Evolutionary conservation across 2,888 invertebrate genomes (phyloP).

Genomic region (Acleris cristana): DNA sequence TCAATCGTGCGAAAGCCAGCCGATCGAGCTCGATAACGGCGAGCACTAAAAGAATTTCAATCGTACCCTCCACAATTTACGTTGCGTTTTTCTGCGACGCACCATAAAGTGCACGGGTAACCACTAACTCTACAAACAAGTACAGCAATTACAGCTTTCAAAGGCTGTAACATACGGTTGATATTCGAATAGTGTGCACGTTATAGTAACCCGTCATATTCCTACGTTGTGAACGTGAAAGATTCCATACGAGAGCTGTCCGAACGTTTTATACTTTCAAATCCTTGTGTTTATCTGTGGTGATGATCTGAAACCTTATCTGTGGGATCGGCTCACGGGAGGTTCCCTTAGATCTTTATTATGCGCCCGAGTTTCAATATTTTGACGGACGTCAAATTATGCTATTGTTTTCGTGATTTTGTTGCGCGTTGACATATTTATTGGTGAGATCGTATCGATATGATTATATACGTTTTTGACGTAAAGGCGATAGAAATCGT

Average conservation of each 20-base stretch:
- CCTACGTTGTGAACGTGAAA: slow-evolving; percentile 76
- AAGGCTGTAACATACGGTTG: slow-evolving; percentile 42
- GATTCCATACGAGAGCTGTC: slow-evolving; percentile 80
- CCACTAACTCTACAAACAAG: slow-evolving; percentile 23
- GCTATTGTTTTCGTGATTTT: slow-evolving; percentile 72
- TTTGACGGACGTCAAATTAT: slow-evolving; percentile 75
- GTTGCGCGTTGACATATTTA: slow-evolving; percentile 74
- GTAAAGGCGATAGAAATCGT: slow-evolving; percentile 51
- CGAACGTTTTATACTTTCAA: slow-evolving; percentile 84
- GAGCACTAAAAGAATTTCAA: slow-evolving; percentile 45
- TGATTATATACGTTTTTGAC: slow-evolving; percentile 61
- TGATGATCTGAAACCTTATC: slow-evolving; percentile 80
- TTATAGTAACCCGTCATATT: slow-evolving; percentile 69
- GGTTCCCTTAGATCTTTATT: slow-evolving; percentile 81
- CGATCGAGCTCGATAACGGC: slow-evolving; percentile 70
- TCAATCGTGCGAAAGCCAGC: slow-evolving; percentile 82
- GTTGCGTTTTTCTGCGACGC: slow-evolving; percentile 46
- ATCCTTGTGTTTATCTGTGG: slow-evolving; percentile 76
- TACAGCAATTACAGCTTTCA: slow-evolving; percentile 46
- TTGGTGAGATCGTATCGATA: slow-evolving; percentile 71
- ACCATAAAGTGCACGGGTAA: slow-evolving; percentile 42
- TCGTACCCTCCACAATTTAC: slow-evolving; percentile 49
- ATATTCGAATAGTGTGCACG: slow-evolving; percentile 44
- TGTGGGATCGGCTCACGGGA: slow-evolving; percentile 72
- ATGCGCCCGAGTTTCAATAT: slow-evolving; percentile 63